phyloP scores from a whole-genome alignment of 23 tunicate species.

The Ascidia mentula region DNA sequence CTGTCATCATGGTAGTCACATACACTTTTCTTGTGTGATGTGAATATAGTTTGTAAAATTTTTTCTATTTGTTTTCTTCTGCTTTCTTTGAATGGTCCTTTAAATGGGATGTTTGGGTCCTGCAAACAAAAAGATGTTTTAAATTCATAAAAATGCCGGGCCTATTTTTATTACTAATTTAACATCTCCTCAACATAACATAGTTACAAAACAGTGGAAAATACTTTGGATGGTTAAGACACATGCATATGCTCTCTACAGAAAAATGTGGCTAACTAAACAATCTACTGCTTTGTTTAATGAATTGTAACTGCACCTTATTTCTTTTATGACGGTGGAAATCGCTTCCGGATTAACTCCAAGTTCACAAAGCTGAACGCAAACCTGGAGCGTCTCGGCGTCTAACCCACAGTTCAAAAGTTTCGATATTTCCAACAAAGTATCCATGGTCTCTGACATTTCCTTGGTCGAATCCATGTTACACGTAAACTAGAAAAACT shows the following conservation, averaged over 20 bases:
- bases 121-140: not conserved
- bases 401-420: conserved; percentile 77
- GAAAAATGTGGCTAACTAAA: not conserved
- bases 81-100: not conserved
- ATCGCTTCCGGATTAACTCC: conserved; percentile 94
- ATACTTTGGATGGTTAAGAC: too few relatives aligned
- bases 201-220: too few relatives aligned
- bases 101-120: not conserved
- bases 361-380: conserved; percentile 83
- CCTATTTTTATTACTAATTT: not conserved
- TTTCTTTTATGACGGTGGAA: conserved; percentile 91
- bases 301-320: not conserved
- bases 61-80: not conserved
- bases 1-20: not conserved
- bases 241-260: too few relatives aligned
- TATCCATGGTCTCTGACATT: conserved; percentile 66
- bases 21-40: not conserved
- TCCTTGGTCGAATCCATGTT: not conserved
- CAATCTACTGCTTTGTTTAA: too few relatives aligned
- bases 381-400: conserved; percentile 69
- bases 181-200: too few relatives aligned
- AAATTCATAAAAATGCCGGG: not conserved
- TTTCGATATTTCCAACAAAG: conserved; percentile 74
- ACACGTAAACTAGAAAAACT: too few relatives aligned
- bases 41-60: too few relatives aligned